phyloP scores from a whole-genome alignment of 2,797 vertebrate genomes.

The Gorsachius magnificus region DNA sequence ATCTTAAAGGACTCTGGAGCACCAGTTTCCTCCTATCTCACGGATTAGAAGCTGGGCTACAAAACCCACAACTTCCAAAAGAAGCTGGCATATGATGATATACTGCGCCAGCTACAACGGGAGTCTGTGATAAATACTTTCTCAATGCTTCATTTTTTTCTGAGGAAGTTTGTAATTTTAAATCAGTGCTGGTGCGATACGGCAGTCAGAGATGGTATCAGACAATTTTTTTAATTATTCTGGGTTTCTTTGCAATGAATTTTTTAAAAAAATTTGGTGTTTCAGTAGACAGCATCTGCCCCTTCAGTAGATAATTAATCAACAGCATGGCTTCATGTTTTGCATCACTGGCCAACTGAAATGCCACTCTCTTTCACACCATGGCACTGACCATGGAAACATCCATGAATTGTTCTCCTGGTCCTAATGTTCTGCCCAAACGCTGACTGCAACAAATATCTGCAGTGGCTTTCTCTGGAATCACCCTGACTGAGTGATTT shows the following conservation, averaged over 20 bases:
- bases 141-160: background rate
- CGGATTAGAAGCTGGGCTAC: slow-evolving; percentile 23
- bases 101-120: background rate
- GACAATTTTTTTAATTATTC: background rate
- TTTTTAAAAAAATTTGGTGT: background rate
- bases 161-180: background rate
- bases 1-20: slow-evolving; percentile 30
- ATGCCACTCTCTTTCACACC: background rate
- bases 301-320: background rate
- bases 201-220: background rate
- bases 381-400: background rate
- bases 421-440: background rate
- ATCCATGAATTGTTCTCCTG: background rate
- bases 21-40: slow-evolving; percentile 24
- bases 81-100: background rate
- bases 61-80: background rate
- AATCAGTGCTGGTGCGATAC: background rate
- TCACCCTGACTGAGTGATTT: background rate
- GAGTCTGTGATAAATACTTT: background rate
- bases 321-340: background rate
- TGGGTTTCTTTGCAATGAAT: background rate
- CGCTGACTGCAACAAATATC: background rate
- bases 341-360: background rate
- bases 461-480: background rate
- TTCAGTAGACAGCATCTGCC: background rate